Conservation (phyloP, 2,113 vertebrate genomes). For the Alouatta palliata region DNA sequence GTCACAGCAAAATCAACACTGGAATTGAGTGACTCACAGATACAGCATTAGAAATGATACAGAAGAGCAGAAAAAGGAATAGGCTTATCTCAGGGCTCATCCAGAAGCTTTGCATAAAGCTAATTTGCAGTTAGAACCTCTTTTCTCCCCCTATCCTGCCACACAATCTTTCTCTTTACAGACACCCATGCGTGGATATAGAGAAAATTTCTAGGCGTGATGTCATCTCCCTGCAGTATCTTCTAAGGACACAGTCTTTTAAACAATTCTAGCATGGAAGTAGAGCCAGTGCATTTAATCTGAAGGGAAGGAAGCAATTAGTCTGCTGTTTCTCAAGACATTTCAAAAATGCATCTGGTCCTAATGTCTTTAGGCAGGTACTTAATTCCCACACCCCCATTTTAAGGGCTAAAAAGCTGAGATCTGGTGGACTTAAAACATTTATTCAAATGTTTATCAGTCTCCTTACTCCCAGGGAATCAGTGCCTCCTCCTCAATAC, state of each 20-base stretch:
- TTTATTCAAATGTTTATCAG: neutral
- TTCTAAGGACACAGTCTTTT: neutral
- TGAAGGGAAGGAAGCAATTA: neutral
- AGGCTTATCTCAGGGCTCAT: neutral
- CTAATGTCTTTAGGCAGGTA: neutral
- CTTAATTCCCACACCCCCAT: neutral
- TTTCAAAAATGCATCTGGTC: neutral
- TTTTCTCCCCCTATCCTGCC: neutral
- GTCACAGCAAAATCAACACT: constrained; percentile 62
- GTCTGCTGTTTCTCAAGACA: constrained; percentile 15
- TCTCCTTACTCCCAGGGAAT: neutral
- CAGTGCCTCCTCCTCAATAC: neutral
- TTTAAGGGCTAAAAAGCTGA: neutral
- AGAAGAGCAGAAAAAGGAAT: constrained; percentile 9
- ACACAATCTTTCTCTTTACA: neutral
- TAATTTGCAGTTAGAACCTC: neutral
- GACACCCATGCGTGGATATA: neutral
- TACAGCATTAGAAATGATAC: constrained; percentile 51
- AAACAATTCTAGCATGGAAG: neutral
- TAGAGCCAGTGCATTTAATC: neutral
- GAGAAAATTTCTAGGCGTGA: neutral
- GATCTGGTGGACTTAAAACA: neutral
- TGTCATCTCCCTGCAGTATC: neutral
- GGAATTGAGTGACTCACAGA: constrained; percentile 65
- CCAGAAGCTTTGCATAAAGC: constrained; percentile 25